Base-by-base conservation (phyloP, 2,888 invertebrate species). In the Heliconius ismenius region DNA sequence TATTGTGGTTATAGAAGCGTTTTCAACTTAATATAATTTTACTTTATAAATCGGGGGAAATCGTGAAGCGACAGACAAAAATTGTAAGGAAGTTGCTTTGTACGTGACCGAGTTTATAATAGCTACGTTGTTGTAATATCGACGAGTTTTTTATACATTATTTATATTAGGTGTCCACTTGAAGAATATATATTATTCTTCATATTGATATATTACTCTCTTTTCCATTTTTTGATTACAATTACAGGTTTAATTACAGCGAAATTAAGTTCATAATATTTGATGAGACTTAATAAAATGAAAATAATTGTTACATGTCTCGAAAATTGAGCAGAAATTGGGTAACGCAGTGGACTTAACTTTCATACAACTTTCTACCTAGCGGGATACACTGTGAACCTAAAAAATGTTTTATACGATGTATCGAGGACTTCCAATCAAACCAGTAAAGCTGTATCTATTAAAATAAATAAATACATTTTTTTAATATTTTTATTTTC, bases 61-160 rank as follows among this genome's bases (percentile, higher is more conserved):
- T 73, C 73, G 62, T 73, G 73, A 73, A 73, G 73, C 62, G 73
- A 73, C 63, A 73, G 73, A 73, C 73, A 73, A 73, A 73, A 73
- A 73, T 26, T 73, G 62, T 73, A 73, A 73, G 73, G 73, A 73
- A 73, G 62, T 62, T 43, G 26, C 60, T 62, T 39, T 73, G 62
- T 73, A 73, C 73, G 73, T 73, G 73, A 73, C 62, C 43, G 73
- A 28, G 39, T 73, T 73, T 43, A 63, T 60, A 73, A 70, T 63
- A 26, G 39, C 62, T 60, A 26, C 26, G 13, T 73, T 73, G 39
- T 73, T 62, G 26, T 63, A 73, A 73, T 73, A 73, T 62, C 62
- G 73, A 73, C n/a, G 62, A 62, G 26, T 6, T 26, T 73, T 63
- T 60, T 39, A 21, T 70, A 32, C 28, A 26, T 15, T 32, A 32